Conservation (phyloP, 2,888 invertebrate genomes). For the Nemotelus nigrinus region DNA sequence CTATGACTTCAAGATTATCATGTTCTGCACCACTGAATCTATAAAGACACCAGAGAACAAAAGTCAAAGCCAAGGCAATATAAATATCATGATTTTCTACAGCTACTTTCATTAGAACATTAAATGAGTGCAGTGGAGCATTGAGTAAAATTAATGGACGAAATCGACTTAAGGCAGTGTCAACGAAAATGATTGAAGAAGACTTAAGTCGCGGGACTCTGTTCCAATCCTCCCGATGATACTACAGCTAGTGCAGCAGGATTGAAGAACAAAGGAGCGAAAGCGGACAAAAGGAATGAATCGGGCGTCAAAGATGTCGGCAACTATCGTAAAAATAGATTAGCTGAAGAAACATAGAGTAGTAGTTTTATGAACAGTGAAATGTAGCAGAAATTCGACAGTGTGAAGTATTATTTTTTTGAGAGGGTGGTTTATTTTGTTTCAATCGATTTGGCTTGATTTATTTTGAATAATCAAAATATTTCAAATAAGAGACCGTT, state of each 20-base stretch:
- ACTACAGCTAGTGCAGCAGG: too few species aligned
- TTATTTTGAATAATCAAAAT: too few species aligned
- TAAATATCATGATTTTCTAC: conserved; percentile 10
- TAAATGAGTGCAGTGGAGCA: conserved; percentile 38
- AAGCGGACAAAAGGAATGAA: neutral
- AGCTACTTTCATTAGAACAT: neutral
- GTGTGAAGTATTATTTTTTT: too few species aligned
- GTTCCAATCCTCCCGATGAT: too few species aligned
- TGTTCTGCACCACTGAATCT: neutral
- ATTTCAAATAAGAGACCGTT: too few species aligned
- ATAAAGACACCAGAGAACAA: neutral
- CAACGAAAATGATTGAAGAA: conserved; percentile 7
- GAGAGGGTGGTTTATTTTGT: too few species aligned
- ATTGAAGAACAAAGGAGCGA: too few species aligned
- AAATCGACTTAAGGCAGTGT: conserved; percentile 36
- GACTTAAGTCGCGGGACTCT: neutral
- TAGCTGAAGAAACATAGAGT: too few species aligned
- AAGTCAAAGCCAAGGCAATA: neutral
- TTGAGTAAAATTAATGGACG: conserved; percentile 44
- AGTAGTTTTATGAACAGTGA: too few species aligned
- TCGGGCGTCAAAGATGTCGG: neutral
- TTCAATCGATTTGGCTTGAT: too few species aligned
- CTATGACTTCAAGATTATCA: neutral
- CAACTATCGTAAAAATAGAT: neutral
- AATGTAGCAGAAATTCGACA: too few species aligned